Base-by-base conservation (phyloP, 2,113 vertebrate species). In the Actenoides hombroni region DNA sequence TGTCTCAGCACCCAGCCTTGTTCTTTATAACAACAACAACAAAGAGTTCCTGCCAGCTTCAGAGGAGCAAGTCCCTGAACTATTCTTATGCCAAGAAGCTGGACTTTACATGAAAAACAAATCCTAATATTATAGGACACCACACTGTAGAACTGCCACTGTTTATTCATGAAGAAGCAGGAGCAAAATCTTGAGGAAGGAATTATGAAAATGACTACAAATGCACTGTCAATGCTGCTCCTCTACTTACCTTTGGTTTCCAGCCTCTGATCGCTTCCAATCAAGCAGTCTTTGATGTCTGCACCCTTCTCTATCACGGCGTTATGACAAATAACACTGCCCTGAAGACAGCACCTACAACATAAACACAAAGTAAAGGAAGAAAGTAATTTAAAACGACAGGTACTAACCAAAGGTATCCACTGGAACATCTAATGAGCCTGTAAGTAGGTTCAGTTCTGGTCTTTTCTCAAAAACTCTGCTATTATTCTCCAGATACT, bases 281-380 rank as follows among this genome's bases (percentile, higher is more conserved):
- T 98, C 86, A 99, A 98, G 94, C 99, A 99, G 96, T 99, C 98
- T 88, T 98, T 99, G 92, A 99, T 98, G 94, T 99, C 99, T 23
- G 99, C 98, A 83, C 99, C 99, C 83, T 98, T 98, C 93, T 99
- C 98, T 73, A 99, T 99, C 51, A 99, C 95, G 1, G 98, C 99
- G 1, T 98, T 98, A 94, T 98, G 99, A 95, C 99, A 99, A 98
- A 99, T 98, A 94, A 99, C 99, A 10, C 99, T 99, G 95, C 98
- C 98, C 65, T 99, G 98, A 97, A 99, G 98, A 95, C 92, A 99
- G 97, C 99, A 99, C 95, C 99, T 99, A 97, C 37, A 97, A 98
- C 53, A 86, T 3, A 97, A 94, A 60, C 83, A 95, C 48, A 90
- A 83, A 73, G 46, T 23, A 92, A 78, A 83, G 44, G 26, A 88